Percentiles rank a stretch among this genome's conserved stretches.
Conservation (phyloP, 2,888 invertebrate genomes). For the Crioceris asparagi region DNA sequence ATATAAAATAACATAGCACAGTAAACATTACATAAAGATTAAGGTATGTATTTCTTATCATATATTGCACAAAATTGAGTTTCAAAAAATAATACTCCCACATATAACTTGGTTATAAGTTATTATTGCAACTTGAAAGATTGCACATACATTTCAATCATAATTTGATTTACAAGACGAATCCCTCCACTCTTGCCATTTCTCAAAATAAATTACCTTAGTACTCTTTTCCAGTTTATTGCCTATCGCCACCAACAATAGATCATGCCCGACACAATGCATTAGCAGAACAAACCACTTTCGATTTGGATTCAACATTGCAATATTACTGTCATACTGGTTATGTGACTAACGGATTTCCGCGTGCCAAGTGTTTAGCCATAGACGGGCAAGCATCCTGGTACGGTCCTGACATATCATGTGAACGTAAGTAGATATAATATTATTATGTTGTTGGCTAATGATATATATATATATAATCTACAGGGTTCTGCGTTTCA, state of each 20-base stretch:
- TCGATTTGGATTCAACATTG: constrained; percentile 80
- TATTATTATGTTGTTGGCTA: no score
- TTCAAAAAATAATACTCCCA: no score
- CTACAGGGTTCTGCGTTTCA: not conserved
- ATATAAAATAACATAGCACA: no score
- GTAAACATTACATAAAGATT: no score
- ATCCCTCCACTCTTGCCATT: not conserved
- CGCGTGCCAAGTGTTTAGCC: constrained; percentile 84
- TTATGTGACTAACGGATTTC: constrained; percentile 85
- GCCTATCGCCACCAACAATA: constrained; percentile 73
- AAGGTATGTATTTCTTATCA: no score
- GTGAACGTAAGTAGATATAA: constrained; percentile 74
- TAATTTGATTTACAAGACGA: not conserved
- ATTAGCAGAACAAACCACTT: constrained; percentile 74
- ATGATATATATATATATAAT: not conserved
- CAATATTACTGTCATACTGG: constrained; percentile 93
- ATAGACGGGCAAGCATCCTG: constrained; percentile 84
- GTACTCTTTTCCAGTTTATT: constrained; percentile 51
- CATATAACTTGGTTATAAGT: no score
- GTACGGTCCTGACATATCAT: constrained; percentile 95
- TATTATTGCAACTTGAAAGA: no score
- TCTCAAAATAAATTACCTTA: not conserved
- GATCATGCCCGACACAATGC: constrained; percentile 85
- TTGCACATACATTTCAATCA: no score
- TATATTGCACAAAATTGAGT: no score